Percentiles rank a stretch among this genome's conserved stretches.
These are phyloP conservation scores for Trachelus tabidus DNA, from an alignment of 2,888 invertebrate genomes.

Conservation along the genomic window DNA sequence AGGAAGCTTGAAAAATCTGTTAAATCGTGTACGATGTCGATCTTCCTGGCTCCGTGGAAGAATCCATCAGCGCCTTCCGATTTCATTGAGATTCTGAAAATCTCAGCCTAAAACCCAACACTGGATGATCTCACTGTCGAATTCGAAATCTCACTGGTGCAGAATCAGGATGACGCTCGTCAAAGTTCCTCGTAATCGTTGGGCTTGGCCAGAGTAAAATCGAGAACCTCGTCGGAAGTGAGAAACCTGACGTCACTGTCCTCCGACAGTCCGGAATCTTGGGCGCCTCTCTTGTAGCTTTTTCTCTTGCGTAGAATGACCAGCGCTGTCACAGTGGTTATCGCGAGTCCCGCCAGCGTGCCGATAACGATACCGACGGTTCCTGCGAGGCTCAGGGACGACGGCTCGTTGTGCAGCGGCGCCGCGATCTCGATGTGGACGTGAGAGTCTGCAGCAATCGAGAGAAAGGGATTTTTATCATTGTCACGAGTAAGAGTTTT, in stretches of 20 bases:
- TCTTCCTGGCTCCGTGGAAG: too few species aligned
- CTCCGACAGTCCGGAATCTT: conserved; percentile 59
- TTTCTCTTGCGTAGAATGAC: conserved; percentile 39
- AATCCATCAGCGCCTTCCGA: too few species aligned
- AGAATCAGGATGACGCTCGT: background rate
- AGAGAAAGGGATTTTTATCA: conserved; percentile 4
- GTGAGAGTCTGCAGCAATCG: conserved; percentile 20
- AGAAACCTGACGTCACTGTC: conserved; percentile 71
- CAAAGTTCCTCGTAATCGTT: conserved; percentile 45
- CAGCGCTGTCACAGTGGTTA: conserved; percentile 38
- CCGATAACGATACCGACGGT: conserved; percentile 47
- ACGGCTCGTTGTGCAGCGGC: conserved; percentile 20
- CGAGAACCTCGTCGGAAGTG: conserved; percentile 69
- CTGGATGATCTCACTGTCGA: too few species aligned
- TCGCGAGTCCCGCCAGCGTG: conserved; percentile 40
- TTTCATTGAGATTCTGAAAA: too few species aligned
- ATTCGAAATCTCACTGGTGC: too few species aligned
- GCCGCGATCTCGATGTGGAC: conserved; percentile 25
- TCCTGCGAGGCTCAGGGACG: conserved; percentile 30
- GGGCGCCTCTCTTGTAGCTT: conserved; percentile 49
- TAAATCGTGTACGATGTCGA: too few species aligned
- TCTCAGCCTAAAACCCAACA: too few species aligned
- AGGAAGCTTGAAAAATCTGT: too few species aligned
- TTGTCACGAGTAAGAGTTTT: too few species aligned
- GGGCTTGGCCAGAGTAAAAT: conserved; percentile 67